Base-by-base conservation (phyloP, 2,797 vertebrate genomes). In the Chrosomus eos region DNA sequence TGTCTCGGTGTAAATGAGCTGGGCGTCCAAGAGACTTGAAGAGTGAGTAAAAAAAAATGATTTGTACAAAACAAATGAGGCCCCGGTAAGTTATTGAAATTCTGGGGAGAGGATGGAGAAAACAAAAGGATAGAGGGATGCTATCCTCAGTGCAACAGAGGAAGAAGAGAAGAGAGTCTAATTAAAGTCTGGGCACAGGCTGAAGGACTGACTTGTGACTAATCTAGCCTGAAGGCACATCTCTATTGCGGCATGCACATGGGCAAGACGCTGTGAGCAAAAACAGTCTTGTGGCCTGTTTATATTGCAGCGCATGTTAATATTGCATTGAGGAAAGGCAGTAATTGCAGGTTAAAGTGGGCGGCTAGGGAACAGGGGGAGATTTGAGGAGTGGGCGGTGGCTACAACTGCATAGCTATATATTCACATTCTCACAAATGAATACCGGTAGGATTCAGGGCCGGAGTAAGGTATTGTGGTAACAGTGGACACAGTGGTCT, bases 151-250 rank as follows among this genome's bases (percentile, higher is more conserved):
- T 83, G 83, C 68, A 83, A 80, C 79, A 73, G 70, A 76, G 86
- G 82, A 82, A 45, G 80, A 40, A 40, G 31, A 31, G 77, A 28
- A 58, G n/a, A 33, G 62, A 77, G 78, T 88, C 74, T 86, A 82
- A 88, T 87, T 79, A 86, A 89, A 88, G 82, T 83, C 72, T 74
- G 64, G 75, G 86, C 78, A 80, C 40, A 82, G 81, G 55, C 83
- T 86, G 58, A 87, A 87, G 83, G 55, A 85, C 73, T 72, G 58
- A 71, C 80, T 85, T 88, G 62, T 86, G 87, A 84, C 40, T 81
- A 77, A 84, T 87, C 85, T 88, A 67, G 86, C 87, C 84, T 81
- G 83, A 84, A 85, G 87, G 87, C 82, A 73, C 40, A 76, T 88
- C 81, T 72, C 58, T 38, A 67, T 73, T 81, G 71, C 60, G 21